Evolutionary conservation across 2,888 invertebrate species (phyloP).

Genomic region (Liodrosophila aerea): DNA sequence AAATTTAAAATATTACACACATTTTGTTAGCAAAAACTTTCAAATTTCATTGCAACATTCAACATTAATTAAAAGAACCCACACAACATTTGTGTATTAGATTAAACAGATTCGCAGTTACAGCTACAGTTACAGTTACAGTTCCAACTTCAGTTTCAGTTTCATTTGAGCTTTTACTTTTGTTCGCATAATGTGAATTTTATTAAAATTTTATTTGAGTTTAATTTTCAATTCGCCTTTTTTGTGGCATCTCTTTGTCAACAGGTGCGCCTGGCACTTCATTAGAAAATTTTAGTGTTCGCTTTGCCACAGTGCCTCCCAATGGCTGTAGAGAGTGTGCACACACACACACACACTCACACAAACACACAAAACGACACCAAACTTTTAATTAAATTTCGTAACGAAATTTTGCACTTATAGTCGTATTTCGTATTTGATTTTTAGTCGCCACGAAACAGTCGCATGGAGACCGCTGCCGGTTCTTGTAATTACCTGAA

Average conservation of each 20-base stretch:
- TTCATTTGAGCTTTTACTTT: neutral
- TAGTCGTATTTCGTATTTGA: conserved; percentile 46
- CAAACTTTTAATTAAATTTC: conserved; percentile 70
- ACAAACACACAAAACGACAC: conserved; percentile 21
- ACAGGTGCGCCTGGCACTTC: conserved; percentile 70
- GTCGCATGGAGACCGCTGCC: conserved; percentile 59
- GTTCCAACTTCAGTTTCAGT: neutral
- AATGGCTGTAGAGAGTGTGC: neutral
- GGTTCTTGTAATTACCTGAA: conserved; percentile 42
- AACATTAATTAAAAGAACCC: too few relatives aligned
- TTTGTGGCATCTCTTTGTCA: conserved; percentile 45
- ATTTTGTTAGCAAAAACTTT: too few relatives aligned
- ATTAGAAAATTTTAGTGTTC: conserved; percentile 50
- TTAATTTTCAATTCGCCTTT: conserved; percentile 28
- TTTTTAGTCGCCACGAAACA: conserved; percentile 65
- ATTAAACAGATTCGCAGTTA: too few relatives aligned
- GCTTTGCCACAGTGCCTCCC: conserved; percentile 1
- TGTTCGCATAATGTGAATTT: conserved; percentile 32
- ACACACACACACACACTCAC: too few relatives aligned
- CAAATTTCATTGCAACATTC: too few relatives aligned
- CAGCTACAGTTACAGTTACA: too few relatives aligned
- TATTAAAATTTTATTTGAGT: conserved; percentile 52
- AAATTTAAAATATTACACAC: too few relatives aligned
- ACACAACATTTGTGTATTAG: too few relatives aligned
- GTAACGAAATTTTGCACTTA: conserved; percentile 60